Evolutionary conservation across 30 jellyfish, hydroid and myxozoan species (phyloP), one percentile per base, ranked within the genome.

Genomic region (Sanderia malayensis): DNA sequence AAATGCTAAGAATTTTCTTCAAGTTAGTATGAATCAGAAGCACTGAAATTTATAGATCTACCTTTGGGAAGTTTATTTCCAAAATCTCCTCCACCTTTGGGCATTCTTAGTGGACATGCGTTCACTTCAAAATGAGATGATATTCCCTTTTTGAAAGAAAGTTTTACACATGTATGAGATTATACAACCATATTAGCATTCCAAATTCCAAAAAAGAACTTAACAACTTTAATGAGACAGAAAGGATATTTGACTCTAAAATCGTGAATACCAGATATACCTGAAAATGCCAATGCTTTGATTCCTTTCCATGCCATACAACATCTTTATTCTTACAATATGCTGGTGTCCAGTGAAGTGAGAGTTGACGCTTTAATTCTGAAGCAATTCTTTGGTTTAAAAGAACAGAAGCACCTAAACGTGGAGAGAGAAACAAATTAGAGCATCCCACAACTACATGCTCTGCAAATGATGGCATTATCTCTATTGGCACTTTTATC

Each of bases 281-380:
- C 96, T 78, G 94, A 46, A 78, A 79, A 70, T 79, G 83, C 96
- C 96, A 86, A 3, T 31, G 73, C 23, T 27, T 61, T 29, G 74
- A 69, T 49, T 79, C 57, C 61, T 31, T 47, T 17, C 86, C 84
- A 15, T 70, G 80, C 75, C 81, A 44, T 8, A 44, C 60, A 18
- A 76, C 80, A 82, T 89, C 66, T 34, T 68, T 82, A 23, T 67
- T 49, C 44, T 67, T 89, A 27, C 94, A 76, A 82, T 89, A 89
- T 25, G 96, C 17, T 2, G 97, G 97, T 4, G 90, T 41, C 97
- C 97, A 89, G 30, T 71, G 73, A 9, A 64, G 57, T 21, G 84
- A 31, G 31, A 89, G 81, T 53, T 89, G 97, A 19, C 77, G 31
- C 31, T 82, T 81, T 13, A 89, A 13, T 66, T 89, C 97, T 27